Conservation (phyloP, 2,113 vertebrate genomes). For the Pterocles burchelli region DNA sequence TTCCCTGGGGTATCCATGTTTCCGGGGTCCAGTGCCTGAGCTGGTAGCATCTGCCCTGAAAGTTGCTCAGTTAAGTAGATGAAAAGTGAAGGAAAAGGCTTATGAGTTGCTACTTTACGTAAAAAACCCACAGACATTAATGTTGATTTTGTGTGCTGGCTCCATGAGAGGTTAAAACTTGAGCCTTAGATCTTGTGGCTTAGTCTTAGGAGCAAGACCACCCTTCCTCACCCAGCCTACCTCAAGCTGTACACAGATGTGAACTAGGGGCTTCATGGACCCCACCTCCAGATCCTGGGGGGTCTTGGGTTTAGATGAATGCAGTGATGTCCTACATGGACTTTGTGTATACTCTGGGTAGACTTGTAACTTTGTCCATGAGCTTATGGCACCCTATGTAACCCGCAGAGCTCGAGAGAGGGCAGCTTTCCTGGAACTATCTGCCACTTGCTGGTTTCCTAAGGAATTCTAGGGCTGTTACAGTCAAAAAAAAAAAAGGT, state of each 20-base stretch:
- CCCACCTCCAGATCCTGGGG: neutral
- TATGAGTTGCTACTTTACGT: neutral
- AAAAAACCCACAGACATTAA: neutral
- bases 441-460: neutral
- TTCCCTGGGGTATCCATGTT: fast-evolving
- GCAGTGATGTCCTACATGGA: neutral
- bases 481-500: neutral
- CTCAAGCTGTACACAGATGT: neutral
- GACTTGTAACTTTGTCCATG: fast-evolving
- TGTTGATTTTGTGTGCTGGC: neutral
- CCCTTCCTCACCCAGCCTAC: neutral
- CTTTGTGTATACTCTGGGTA: neutral
- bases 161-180: fast-evolving
- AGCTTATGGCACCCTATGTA: fast-evolving
- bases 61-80: neutral
- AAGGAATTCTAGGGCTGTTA: neutral
- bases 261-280: neutral
- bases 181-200: neutral
- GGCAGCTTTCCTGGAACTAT: neutral
- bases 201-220: neutral
- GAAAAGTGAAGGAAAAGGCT: neutral
- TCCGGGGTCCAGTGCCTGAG: fast-evolving
- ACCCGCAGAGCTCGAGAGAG: fast-evolving
- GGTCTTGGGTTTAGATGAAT: neutral
- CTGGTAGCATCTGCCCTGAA: neutral